Evolutionary conservation across 1,140 invertebrate species (phyloP).

Genomic region (Drosophila trapezifrons): DNA sequence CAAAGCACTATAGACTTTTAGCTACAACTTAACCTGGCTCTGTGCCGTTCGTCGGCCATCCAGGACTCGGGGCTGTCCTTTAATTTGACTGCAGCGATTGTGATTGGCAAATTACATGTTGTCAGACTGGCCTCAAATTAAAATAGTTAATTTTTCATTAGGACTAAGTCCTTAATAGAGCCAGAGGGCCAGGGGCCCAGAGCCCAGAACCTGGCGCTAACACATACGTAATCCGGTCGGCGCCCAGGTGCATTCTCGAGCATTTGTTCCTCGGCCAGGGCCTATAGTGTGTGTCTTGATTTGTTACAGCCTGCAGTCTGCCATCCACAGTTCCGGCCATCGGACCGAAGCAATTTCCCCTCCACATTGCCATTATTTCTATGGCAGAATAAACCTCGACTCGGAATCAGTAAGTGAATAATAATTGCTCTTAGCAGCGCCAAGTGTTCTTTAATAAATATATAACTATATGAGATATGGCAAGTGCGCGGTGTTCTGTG

Average conservation of each 20-base stretch:
- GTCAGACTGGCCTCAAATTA: constrained; percentile 24
- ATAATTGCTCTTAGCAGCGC: constrained; percentile 17
- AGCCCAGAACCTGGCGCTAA: background rate
- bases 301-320: constrained; percentile 42
- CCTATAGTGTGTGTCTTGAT: constrained; percentile 32
- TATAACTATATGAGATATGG: too few relatives aligned
- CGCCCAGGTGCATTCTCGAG: constrained; percentile 25
- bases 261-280: constrained; percentile 6
- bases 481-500: constrained; percentile 1
- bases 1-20: background rate
- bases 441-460: constrained; percentile 39
- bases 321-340: constrained; percentile 32
- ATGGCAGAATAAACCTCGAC: background rate
- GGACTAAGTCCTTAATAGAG: constrained; percentile 21
- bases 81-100: constrained; percentile 16
- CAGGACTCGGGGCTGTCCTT: background rate
- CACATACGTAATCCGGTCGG: constrained; percentile 1
- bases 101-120: constrained; percentile 36
- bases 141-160: constrained; percentile 47
- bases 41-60: background rate
- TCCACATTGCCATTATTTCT: constrained; percentile 11
- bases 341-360: constrained; percentile 21
- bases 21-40: background rate
- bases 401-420: constrained; percentile 34
- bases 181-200: background rate